Base-by-base conservation (phyloP, 2,113 vertebrate species). In the Platycercus adscitus region DNA sequence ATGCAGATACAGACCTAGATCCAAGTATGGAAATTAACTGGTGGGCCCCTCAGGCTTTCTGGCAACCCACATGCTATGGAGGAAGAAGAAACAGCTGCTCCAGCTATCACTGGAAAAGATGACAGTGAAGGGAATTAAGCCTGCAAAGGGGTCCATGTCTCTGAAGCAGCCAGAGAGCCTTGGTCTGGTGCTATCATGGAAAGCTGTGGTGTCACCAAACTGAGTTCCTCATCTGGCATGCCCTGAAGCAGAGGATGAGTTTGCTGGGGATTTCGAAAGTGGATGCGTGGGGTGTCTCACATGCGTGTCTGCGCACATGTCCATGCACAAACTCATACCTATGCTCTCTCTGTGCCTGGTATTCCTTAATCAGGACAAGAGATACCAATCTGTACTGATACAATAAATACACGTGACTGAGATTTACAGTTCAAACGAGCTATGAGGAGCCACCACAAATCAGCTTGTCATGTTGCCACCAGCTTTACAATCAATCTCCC, bases 11-110 rank as follows among this genome's bases (percentile, higher is more conserved):
- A 85, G 94, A 94, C 85, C 93, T 82, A 95, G 77, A 94, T 95
- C 92, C 93, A 95, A 95, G 96, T 94, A 89, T 95, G 96, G 89
- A 96, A 96, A 97, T 93, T 75, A 46, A 82, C 78, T 61, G 73
- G 72, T 66, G 91, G 92, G 94, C 73, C 96, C 91, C 94, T 87
- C 61, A 21, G 79, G 87, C 82, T 78, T 81, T 93, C 93, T 96
- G 96, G 95, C 85, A 96, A 63, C 31, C 18, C 28, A 43, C 13
- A 4, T 4, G 6, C 50, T 47, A 46, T 9, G 31, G 47, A 97
- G 89, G 94, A 96, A 86, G 96, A 89, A 87, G 69, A 60, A 93
- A 87, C 97, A 97, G 96, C 97, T 98, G 97, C 82, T 94, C 52
- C 44, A 46, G 82, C 79, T 96, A 66, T 97, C 96, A 79, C 35